These are phyloP conservation scores for Serinus canaria DNA, from an alignment of 2,113 vertebrate species.

Conservation along the genomic window DNA sequence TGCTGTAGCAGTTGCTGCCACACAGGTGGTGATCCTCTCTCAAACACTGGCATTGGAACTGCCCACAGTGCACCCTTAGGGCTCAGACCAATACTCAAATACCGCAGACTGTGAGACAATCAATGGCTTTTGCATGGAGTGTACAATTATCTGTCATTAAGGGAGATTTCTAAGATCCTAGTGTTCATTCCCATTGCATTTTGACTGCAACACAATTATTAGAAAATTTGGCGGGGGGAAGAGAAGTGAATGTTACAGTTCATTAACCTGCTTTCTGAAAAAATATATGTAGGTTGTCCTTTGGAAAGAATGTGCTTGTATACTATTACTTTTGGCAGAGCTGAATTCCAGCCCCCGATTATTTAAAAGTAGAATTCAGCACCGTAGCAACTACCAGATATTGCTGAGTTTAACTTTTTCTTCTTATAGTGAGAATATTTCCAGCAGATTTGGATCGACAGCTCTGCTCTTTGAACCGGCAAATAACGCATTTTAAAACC, in stretches of 20 bases:
- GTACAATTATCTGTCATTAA: rapidly evolving
- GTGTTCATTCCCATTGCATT: background rate
- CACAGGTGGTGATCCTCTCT: background rate
- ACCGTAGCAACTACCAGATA: background rate
- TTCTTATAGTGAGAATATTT: background rate
- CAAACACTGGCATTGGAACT: background rate
- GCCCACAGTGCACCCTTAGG: background rate
- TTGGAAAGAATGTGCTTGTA: background rate
- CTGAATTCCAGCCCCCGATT: background rate
- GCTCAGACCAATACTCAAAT: background rate
- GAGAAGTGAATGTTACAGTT: background rate
- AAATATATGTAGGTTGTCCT: background rate
- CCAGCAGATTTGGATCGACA: background rate
- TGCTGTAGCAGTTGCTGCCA: background rate
- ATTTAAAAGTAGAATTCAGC: background rate
- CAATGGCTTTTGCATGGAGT: rapidly evolving
- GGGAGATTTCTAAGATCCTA: background rate
- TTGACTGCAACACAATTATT: background rate
- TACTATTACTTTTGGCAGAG: background rate
- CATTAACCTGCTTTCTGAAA: background rate
- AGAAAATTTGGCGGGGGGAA: rapidly evolving
- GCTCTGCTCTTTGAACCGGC: background rate
- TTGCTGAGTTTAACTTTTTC: background rate
- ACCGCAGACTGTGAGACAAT: background rate
- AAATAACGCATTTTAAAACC: background rate